A percentile compares a stretch with the other conserved stretches of the same genome.
phyloP scores from a whole-genome alignment of 2,888 invertebrate species.

The Dendrolimus pini region DNA sequence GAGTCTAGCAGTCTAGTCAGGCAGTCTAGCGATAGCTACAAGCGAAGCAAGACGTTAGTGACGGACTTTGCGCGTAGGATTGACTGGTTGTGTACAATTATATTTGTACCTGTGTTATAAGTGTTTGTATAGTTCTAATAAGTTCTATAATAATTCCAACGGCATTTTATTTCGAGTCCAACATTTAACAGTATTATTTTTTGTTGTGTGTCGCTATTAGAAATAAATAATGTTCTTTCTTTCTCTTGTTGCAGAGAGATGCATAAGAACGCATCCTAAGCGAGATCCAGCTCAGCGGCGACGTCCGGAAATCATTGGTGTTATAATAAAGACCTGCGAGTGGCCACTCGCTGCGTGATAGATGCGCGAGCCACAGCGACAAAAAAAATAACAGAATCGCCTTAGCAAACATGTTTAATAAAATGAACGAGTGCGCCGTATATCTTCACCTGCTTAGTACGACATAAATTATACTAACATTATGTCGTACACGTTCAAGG shows the following conservation, averaged over 20 bases:
- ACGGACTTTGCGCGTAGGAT: too few species aligned
- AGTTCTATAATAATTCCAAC: too few species aligned
- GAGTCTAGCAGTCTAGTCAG: too few species aligned
- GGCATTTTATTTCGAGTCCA: too few species aligned
- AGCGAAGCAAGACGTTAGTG: too few species aligned
- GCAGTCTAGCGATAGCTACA: too few species aligned
- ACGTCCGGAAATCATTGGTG: constrained; percentile 68
- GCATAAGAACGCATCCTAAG: constrained; percentile 5
- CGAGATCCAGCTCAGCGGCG: constrained; percentile 15
- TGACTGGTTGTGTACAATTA: too few species aligned
- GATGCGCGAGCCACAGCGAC: constrained; percentile 63
- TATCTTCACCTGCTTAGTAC: constrained; percentile 76
- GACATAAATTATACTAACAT: constrained; percentile 76
- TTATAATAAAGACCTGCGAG: constrained; percentile 67
- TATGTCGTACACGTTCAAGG: constrained; percentile 72
- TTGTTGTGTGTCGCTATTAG: too few species aligned
- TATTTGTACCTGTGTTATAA: too few species aligned
- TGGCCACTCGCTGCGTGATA: constrained; percentile 72
- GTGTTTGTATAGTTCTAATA: too few species aligned
- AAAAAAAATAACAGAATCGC: constrained; percentile 73
- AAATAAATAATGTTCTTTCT: too few species aligned
- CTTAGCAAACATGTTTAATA: constrained; percentile 75
- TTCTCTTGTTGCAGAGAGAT: neutral
- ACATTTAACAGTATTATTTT: too few species aligned
- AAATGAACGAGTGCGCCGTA: constrained; percentile 73